A percentile compares a stretch with the other conserved stretches of the same genome.
Evolutionary conservation across 2,113 vertebrate species (phyloP).

Genomic region (Symphodus melops): DNA sequence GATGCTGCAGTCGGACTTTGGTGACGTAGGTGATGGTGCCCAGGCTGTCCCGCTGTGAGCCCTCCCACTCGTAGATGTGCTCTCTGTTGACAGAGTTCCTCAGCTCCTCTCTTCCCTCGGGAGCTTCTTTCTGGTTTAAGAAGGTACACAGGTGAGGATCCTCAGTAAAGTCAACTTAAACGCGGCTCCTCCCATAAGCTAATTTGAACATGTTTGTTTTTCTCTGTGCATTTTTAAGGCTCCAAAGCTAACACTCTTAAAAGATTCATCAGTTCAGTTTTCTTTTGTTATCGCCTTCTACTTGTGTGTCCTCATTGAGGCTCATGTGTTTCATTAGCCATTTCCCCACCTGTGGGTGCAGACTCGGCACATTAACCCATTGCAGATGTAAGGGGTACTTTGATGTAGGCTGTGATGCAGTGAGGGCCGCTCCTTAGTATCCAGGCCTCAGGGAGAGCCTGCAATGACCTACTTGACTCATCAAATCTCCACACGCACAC

Average conservation of each 20-base stretch:
- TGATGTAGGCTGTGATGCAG: conserved; percentile 44
- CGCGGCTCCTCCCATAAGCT: background rate
- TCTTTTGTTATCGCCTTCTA: conserved; percentile 18
- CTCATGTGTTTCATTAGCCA: conserved; percentile 34
- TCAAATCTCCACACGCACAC: conserved; percentile 28
- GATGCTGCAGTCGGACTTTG: conserved; percentile 91
- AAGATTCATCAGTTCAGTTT: background rate
- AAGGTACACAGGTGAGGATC: conserved; percentile 3
- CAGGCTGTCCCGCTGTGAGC: conserved; percentile 85
- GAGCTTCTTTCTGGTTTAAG: conserved; percentile 58
- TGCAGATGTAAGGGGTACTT: conserved; percentile 52
- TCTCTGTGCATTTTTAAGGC: background rate
- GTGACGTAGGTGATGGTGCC: conserved; percentile 88
- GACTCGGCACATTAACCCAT: conserved; percentile 43
- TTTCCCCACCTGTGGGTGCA: conserved; percentile 57
- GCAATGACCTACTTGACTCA: conserved; percentile 74
- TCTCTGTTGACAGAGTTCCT: conserved; percentile 87
- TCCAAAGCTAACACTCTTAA: no score
- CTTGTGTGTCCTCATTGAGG: conserved; percentile 13
- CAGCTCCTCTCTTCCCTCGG: conserved; percentile 81
- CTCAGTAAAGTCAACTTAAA: conserved; percentile 20
- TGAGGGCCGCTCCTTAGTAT: conserved; percentile 62
- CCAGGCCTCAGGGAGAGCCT: conserved; percentile 48
- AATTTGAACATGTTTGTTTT: conserved; percentile 3
- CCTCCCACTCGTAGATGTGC: conserved; percentile 87